Conservation (phyloP, 2,113 vertebrate genomes). For the Donacobius atricapilla region DNA sequence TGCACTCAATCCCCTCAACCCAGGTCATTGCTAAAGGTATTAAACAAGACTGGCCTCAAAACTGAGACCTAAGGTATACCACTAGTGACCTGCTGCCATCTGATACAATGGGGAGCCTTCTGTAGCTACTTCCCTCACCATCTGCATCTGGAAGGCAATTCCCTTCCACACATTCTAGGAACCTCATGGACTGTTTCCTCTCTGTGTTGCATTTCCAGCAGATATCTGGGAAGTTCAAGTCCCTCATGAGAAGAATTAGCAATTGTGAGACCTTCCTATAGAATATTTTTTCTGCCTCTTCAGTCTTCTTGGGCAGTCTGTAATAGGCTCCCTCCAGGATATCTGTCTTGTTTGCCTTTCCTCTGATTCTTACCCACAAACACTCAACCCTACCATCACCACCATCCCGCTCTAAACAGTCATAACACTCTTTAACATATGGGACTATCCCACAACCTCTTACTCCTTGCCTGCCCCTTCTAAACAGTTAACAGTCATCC, state of each 20-base stretch:
- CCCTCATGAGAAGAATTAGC: neutral
- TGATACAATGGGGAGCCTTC: neutral
- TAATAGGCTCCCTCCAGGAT: neutral
- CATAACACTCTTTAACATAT: neutral
- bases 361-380: neutral
- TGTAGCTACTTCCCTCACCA: neutral
- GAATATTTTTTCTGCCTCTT: neutral
- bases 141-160: neutral
- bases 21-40: neutral
- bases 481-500: neutral
- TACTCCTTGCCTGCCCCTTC: neutral
- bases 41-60: neutral
- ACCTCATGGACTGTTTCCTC: neutral
- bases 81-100: neutral
- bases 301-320: neutral
- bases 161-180: neutral
- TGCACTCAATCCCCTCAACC: neutral
- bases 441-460: neutral
- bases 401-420: neutral
- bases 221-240: neutral
- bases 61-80: accelerated
- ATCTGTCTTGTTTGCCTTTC: neutral
- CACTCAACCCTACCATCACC: neutral
- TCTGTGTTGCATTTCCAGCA: neutral
- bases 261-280: no score